phyloP scores from a whole-genome alignment of 1,140 invertebrate genomes.

The Neodiprion pinetum region DNA sequence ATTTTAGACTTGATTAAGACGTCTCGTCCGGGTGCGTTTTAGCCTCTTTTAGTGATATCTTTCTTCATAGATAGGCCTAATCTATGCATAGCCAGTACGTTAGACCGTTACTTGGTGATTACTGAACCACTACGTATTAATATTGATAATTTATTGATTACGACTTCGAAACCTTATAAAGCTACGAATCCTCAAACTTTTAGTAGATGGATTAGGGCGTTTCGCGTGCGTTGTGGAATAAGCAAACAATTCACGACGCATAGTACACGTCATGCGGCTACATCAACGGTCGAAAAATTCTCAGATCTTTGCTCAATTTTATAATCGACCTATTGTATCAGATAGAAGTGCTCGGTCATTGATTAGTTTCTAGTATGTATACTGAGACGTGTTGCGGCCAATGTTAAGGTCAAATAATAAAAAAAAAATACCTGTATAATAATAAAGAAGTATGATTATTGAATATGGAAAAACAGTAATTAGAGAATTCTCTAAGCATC shows the following conservation, averaged over 20 bases:
- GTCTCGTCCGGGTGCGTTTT: slow-evolving; percentile 27
- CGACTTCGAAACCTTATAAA: slow-evolving; percentile 22
- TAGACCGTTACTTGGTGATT: slow-evolving; percentile 25
- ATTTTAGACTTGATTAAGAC: slow-evolving; percentile 33
- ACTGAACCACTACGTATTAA: slow-evolving; percentile 20
- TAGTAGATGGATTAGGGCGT: slow-evolving; percentile 29
- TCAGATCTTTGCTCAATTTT: slow-evolving; percentile 19
- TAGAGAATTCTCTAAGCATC: no score
- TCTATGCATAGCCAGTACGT: slow-evolving; percentile 25
- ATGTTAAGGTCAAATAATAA: no score
- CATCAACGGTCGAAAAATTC: slow-evolving; percentile 25
- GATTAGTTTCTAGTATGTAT: no score
- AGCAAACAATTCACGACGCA: slow-evolving; percentile 27
- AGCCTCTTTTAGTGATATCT: slow-evolving; percentile 28
- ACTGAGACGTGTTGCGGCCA: no score
- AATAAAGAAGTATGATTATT: no score
- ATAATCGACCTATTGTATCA: slow-evolving; percentile 15
- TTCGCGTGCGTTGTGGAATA: slow-evolving; percentile 22
- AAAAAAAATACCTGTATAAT: no score
- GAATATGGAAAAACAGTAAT: no score
- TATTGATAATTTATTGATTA: slow-evolving; percentile 24
- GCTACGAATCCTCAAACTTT: slow-evolving; percentile 26
- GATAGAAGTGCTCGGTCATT: not conserved
- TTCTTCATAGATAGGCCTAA: slow-evolving; percentile 25
- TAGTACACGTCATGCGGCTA: slow-evolving; percentile 32